phyloP scores from a whole-genome alignment of 2,888 invertebrate species.

The Dryadula phaetusa region DNA sequence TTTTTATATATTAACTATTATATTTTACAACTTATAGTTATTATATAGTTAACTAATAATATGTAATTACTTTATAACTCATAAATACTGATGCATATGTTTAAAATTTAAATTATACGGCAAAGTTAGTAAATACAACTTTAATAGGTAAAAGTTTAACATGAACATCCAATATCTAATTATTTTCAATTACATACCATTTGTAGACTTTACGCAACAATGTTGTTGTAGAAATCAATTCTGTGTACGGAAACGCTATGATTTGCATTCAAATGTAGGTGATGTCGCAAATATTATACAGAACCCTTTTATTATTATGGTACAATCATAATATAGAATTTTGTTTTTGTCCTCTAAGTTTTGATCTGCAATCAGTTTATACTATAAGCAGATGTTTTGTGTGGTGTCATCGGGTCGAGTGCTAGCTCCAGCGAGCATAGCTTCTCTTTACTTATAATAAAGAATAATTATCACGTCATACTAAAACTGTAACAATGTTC shows the following conservation, averaged over 20 bases:
- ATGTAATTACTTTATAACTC: neutral
- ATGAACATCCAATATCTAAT: conserved; percentile 38
- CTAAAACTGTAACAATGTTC: no score
- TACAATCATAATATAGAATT: conserved; percentile 28
- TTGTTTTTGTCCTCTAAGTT: no score
- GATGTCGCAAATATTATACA: conserved; percentile 52
- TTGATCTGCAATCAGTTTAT: no score
- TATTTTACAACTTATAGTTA: no score
- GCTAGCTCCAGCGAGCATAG: no score
- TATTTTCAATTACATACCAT: conserved; percentile 49
- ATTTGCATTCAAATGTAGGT: conserved; percentile 60
- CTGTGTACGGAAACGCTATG: conserved; percentile 58
- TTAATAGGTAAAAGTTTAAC: conserved; percentile 5
- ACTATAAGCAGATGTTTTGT: no score
- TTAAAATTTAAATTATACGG: neutral
- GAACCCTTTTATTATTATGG: conserved; percentile 36
- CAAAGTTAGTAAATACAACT: conserved; percentile 9
- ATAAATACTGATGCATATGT: neutral
- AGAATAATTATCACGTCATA: no score
- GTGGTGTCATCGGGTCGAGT: no score
- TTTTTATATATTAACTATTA: no score
- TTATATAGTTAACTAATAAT: no score
- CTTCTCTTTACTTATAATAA: no score
- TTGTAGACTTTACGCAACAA: conserved; percentile 46
- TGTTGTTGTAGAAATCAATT: conserved; percentile 54